Percentiles rank a stretch among this genome's conserved stretches.
Conservation (phyloP, 2,888 invertebrate genomes). For the Drosophila formosana region DNA sequence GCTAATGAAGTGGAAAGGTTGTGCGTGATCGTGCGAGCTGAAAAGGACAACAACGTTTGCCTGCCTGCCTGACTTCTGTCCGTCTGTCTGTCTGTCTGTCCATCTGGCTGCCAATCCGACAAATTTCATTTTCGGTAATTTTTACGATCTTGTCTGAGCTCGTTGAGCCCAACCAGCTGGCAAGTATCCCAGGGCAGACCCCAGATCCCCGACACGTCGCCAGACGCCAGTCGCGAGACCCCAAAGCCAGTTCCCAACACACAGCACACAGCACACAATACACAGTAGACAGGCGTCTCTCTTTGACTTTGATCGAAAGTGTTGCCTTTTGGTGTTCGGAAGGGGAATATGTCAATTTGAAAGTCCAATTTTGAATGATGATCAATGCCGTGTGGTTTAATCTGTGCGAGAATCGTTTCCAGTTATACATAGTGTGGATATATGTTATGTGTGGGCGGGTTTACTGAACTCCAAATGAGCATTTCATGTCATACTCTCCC, state of each 20-base stretch:
- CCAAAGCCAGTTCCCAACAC: conserved; percentile 14
- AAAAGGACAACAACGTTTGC: conserved; percentile 42
- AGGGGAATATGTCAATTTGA: conserved; percentile 56
- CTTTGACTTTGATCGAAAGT: conserved; percentile 72
- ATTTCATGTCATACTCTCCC: conserved; percentile 4
- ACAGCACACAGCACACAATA: neutral
- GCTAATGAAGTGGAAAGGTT: conserved; percentile 68
- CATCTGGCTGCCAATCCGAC: conserved; percentile 18
- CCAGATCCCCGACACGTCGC: conserved; percentile 2
- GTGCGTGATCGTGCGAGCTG: conserved; percentile 44
- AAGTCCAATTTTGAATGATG: conserved; percentile 61
- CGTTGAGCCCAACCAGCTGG: conserved; percentile 48
- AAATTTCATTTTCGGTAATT: conserved; percentile 47
- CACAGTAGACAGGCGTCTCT: conserved; percentile 15
- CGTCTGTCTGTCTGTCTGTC: conserved; percentile 6
- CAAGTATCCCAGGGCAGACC: conserved; percentile 36
- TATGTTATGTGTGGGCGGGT: conserved; percentile 36
- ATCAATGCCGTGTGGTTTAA: conserved; percentile 47
- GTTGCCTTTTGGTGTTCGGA: conserved; percentile 19
- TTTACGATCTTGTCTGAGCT: conserved; percentile 37
- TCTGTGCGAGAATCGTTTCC: conserved; percentile 16
- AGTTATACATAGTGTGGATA: too few species aligned
- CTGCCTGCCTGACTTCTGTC: conserved; percentile 7
- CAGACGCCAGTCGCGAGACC: conserved; percentile 17
- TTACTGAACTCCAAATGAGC: conserved; percentile 45